phyloP scores from a whole-genome alignment of 2,113 vertebrate genomes.

The Microcebus tavaratra region DNA sequence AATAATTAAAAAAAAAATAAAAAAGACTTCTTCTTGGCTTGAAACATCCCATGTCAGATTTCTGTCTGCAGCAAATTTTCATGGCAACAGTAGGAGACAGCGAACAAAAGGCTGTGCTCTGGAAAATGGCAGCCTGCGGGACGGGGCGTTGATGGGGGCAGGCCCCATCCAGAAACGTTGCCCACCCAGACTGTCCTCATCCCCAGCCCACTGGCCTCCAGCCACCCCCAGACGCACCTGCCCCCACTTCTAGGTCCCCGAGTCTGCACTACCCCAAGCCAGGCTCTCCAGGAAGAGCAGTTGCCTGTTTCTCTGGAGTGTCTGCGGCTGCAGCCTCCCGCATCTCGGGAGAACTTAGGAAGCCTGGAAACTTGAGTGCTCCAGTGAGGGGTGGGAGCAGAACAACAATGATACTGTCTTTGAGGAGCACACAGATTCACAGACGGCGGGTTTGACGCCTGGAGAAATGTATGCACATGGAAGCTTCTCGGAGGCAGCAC shows the following conservation, averaged over 20 bases:
- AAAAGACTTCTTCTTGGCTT: background rate
- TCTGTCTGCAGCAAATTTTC: background rate
- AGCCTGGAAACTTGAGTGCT: background rate
- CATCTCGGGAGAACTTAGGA: background rate
- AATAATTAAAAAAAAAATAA: background rate
- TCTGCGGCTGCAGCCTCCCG: background rate
- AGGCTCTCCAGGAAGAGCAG: background rate
- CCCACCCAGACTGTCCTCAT: background rate
- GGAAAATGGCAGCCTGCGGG: background rate
- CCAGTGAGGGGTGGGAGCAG: accelerated
- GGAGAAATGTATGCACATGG: background rate
- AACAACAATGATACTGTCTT: background rate
- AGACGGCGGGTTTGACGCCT: background rate
- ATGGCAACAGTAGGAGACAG: background rate
- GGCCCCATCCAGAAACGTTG: background rate
- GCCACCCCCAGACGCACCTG: background rate
- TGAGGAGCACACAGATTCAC: background rate
- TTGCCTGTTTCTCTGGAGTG: accelerated
- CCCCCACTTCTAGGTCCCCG: background rate
- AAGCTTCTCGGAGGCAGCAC: background rate
- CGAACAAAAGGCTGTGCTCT: background rate
- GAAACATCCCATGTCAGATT: background rate
- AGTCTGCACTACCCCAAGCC: background rate
- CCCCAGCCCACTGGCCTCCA: background rate
- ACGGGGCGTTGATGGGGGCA: too few species aligned